phyloP scores from a whole-genome alignment of 2,888 invertebrate genomes.

The Agrochola macilenta region DNA sequence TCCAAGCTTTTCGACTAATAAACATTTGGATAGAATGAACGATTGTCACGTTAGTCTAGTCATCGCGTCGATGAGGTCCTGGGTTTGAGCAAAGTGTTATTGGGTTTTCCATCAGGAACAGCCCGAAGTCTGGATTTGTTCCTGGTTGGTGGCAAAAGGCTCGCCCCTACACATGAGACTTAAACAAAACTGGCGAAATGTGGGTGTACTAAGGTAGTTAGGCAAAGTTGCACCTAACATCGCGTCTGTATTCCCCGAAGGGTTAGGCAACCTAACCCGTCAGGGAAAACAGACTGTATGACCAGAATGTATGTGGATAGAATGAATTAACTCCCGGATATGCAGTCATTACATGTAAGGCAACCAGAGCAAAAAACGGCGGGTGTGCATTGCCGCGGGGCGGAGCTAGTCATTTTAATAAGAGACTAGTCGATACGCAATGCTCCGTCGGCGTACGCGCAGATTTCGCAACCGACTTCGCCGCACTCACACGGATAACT shows the following conservation, averaged over 20 bases:
- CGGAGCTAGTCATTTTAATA: constrained; percentile 62
- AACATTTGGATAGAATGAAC: constrained; percentile 3
- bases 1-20: not conserved
- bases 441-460: constrained; percentile 43
- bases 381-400: constrained; percentile 60
- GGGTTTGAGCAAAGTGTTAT: not conserved
- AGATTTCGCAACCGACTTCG: constrained; percentile 68
- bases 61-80: not conserved
- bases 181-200: not conserved
- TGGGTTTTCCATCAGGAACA: not conserved
- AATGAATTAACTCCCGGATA: constrained; percentile 45
- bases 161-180: not conserved
- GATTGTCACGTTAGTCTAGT: not conserved
- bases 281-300: not conserved
- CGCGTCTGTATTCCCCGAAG: too few species aligned
- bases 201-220: not conserved
- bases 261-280: not conserved
- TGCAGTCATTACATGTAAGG: constrained; percentile 43
- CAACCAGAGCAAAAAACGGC: constrained; percentile 48
- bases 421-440: constrained; percentile 64
- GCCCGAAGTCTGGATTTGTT: not conserved
- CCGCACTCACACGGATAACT: constrained; percentile 71
- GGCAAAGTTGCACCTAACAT: not conserved
- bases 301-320: not conserved
- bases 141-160: not conserved